Conservation (phyloP, 2,888 invertebrate genomes). For the Rambutsinella grinnellia region DNA sequence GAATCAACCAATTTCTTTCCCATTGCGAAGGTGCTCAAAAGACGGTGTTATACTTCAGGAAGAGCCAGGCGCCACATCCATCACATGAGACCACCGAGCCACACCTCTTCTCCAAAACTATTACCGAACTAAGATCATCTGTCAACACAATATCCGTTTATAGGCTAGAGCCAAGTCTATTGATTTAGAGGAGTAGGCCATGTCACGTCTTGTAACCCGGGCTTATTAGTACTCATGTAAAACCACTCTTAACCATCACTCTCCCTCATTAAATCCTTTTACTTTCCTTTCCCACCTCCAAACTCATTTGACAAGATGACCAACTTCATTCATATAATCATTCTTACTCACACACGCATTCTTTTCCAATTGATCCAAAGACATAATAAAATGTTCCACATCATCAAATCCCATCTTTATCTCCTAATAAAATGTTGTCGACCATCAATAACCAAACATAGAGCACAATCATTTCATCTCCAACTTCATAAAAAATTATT, state of each 20-base stretch:
- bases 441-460: slow-evolving; percentile 12
- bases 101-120: slow-evolving; percentile 66
- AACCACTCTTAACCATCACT: no score
- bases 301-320: no score
- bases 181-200: no score
- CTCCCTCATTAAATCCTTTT: no score
- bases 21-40: slow-evolving; percentile 62
- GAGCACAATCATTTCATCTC: not conserved
- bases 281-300: no score
- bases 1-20: slow-evolving; percentile 58
- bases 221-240: no score
- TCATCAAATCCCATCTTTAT: slow-evolving; percentile 43
- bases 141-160: slow-evolving; percentile 61
- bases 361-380: no score
- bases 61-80: slow-evolving; percentile 67
- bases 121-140: slow-evolving; percentile 66
- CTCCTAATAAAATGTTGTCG: slow-evolving; percentile 40
- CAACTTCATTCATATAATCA: no score
- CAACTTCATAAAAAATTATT: no score
- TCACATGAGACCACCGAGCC: slow-evolving; percentile 65
- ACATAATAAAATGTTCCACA: slow-evolving; percentile 48
- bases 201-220: no score
- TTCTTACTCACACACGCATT: no score
- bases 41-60: slow-evolving; percentile 64
- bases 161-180: no score